Base-by-base conservation (phyloP, 2,888 invertebrate genomes). In the Cactoblastis cactorum region DNA sequence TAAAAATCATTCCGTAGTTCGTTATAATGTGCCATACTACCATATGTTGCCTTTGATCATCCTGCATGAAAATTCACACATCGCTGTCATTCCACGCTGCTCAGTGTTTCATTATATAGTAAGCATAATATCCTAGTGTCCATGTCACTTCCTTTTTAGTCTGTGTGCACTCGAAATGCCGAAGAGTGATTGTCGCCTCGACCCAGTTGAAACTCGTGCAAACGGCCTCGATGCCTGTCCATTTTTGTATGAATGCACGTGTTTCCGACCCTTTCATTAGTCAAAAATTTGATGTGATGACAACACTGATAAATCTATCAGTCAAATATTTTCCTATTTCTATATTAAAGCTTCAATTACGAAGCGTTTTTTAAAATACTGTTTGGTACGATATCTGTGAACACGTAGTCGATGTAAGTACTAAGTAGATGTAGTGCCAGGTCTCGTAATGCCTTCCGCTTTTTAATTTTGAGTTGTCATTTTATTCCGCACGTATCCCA, bases 401-500 rank as follows among this genome's bases (percentile, higher is more conserved):
- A 62, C 58, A 60, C 54, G 65, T 77, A 74, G 73, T 77, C 63
- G 58, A 63, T 78, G 82, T 85, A 81, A 85, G 86, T 85, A 80
- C 69, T 57, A 69, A 66, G 82, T 86, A 85, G 81, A 62, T 54
- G 83, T 88, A 88, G 88, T 81, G 76, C 74, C 75, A 81, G 73
- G 77, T 81, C 69, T 80, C 77, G 83, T 82, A 71, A 77, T 65
- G 83, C 84, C 84, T 84, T 80, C 68, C 73, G 88, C 86, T 89
- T 90, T 78, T 83, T 74, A 69, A 65, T 74, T 83, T 85, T 88
- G 81, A 83, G 81, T 88, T 88, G 80, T 87, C 89, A 87, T 89
- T 89, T 89, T 90, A 82, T 88, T 90, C 90, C 88, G 89, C 90
- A 90, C 90, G 90, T 88, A 86, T 89, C 90, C 90, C 90, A 88